Conservation (phyloP, 2,888 invertebrate species). For the Stenichneumon culpator region DNA sequence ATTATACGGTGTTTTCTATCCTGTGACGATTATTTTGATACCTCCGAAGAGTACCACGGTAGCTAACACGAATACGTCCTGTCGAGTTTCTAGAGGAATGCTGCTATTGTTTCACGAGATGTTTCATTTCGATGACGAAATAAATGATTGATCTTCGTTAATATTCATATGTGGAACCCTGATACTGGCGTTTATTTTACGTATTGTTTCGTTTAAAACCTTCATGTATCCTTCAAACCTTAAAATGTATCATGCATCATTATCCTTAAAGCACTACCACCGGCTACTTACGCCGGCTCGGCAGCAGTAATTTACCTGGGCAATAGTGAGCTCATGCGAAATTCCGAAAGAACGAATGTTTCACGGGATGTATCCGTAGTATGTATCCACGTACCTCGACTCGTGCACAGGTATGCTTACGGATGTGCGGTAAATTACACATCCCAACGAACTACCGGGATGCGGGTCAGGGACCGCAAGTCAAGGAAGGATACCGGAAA, state of each 20-base stretch:
- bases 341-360: constrained; percentile 58
- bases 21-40: constrained; percentile 82
- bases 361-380: constrained; percentile 25
- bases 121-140: constrained; percentile 81
- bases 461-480: constrained; percentile 21
- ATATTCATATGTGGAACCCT: constrained; percentile 47
- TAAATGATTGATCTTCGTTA: constrained; percentile 82
- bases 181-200: constrained; percentile 12
- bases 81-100: constrained; percentile 73
- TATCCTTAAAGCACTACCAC: background rate
- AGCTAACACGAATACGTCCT: constrained; percentile 75
- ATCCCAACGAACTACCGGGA: constrained; percentile 36
- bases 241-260: too few species aligned
- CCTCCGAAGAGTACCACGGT: constrained; percentile 77
- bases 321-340: constrained; percentile 56
- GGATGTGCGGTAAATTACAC: constrained; percentile 61
- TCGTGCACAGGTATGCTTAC: constrained; percentile 45
- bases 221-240: constrained; percentile 2
- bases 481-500: constrained; percentile 21
- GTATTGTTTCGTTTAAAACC: background rate
- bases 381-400: constrained; percentile 34
- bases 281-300: constrained; percentile 14
- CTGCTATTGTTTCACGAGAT: constrained; percentile 82
- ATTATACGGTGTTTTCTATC: constrained; percentile 82
- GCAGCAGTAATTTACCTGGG: constrained; percentile 48